Conservation (phyloP, 2,888 invertebrate species). For the Eupithecia pulchellata region DNA sequence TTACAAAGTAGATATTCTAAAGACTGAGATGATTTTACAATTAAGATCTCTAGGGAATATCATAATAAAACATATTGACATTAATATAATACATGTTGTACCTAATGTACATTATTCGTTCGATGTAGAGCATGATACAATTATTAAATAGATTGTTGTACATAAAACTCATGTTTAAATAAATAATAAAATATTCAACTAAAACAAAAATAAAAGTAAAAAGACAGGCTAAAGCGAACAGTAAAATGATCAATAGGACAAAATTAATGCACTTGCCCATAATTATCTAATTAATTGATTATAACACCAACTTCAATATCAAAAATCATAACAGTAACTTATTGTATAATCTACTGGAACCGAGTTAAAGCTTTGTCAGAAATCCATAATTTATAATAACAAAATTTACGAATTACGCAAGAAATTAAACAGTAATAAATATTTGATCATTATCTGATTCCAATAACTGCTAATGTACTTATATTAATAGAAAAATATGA, state of each 20-base stretch:
- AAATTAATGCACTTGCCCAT: slow-evolving; percentile 85
- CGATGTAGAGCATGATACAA: slow-evolving; percentile 70
- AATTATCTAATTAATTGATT: slow-evolving; percentile 83
- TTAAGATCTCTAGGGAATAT: slow-evolving; percentile 48
- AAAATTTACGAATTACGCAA: slow-evolving; percentile 82
- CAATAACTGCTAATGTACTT: slow-evolving; percentile 67
- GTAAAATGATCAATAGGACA: slow-evolving; percentile 82
- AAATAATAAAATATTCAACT: slow-evolving; percentile 85
- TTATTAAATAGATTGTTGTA: slow-evolving; percentile 66
- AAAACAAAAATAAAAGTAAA: slow-evolving; percentile 82
- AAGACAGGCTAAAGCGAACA: slow-evolving; percentile 82
- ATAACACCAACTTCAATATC: slow-evolving; percentile 84
- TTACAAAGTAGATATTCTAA: slow-evolving; percentile 73
- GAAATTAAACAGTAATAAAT: slow-evolving; percentile 84
- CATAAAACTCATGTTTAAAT: slow-evolving; percentile 71
- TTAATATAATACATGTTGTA: slow-evolving; percentile 58
- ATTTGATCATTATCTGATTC: slow-evolving; percentile 82
- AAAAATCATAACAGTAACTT: slow-evolving; percentile 84
- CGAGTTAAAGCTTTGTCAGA: slow-evolving; percentile 85
- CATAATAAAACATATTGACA: slow-evolving; percentile 42
- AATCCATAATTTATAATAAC: slow-evolving; percentile 83
- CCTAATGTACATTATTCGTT: slow-evolving; percentile 64
- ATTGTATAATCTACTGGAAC: slow-evolving; percentile 85
- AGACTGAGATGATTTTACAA: slow-evolving; percentile 68
- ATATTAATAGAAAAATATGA: slow-evolving; percentile 62